Percentiles rank a stretch among this genome's conserved stretches.
phyloP scores from a whole-genome alignment of 1,140 invertebrate species.

The Hormaphis cornu region DNA sequence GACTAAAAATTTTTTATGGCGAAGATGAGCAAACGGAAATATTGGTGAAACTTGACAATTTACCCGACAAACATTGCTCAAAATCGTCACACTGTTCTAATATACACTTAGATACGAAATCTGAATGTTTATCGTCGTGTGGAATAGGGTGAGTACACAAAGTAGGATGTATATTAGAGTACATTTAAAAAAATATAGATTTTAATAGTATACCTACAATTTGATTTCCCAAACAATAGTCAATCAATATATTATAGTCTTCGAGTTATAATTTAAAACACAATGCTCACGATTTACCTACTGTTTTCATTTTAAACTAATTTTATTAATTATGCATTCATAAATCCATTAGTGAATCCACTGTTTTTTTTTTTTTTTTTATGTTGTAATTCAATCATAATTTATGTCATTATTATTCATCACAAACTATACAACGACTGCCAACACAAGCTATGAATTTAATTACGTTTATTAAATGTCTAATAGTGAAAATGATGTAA shows the following conservation, averaged over 20 bases:
- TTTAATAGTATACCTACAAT: not conserved
- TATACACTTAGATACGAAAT: constrained; percentile 9
- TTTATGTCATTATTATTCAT: too few species aligned
- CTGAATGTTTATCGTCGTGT: constrained; percentile 1
- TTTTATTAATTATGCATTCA: constrained; percentile 22
- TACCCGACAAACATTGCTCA: not conserved
- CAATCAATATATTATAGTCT: not conserved
- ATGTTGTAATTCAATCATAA: not conserved
- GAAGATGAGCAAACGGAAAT: not conserved
- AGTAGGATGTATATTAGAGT: not conserved
- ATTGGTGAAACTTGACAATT: not conserved
- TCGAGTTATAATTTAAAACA: not conserved
- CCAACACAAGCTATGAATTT: too few species aligned
- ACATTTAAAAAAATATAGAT: not conserved
- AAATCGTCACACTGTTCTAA: constrained; percentile 8
- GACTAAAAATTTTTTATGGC: constrained; percentile 1
- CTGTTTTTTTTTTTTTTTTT: not conserved
- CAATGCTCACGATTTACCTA: not conserved
- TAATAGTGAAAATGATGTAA: too few species aligned
- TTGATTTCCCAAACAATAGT: not conserved
- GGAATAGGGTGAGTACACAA: constrained; percentile 6
- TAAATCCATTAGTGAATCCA: not conserved
- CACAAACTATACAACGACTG: too few species aligned
- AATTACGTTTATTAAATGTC: too few species aligned
- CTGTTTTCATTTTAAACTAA: not conserved